Evolutionary conservation across 2,113 vertebrate species (phyloP).

Genomic region (Leucoraja erinaceus): DNA sequence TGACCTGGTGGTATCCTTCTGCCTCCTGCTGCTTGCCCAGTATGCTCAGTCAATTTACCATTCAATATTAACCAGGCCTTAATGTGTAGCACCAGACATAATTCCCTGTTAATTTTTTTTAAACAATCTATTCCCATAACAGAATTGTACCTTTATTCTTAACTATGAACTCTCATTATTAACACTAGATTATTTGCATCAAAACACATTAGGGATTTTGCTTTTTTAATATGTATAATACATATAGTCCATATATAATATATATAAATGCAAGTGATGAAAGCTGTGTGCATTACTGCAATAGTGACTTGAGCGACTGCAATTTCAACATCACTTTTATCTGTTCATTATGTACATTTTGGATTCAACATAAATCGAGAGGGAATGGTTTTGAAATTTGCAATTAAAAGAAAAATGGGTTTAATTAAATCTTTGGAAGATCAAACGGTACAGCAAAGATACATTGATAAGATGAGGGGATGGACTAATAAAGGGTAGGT

Average conservation of each 20-base stretch:
- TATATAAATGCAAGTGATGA: background rate
- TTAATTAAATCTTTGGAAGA: constrained; percentile 9
- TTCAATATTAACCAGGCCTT: too few relatives aligned
- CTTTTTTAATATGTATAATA: background rate
- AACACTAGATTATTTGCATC: background rate
- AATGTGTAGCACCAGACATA: background rate
- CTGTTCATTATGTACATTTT: background rate
- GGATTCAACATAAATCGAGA: background rate
- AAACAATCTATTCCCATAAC: background rate
- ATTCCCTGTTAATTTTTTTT: background rate
- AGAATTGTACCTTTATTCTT: background rate
- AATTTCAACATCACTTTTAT: constrained; percentile 14
- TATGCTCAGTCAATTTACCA: too few relatives aligned
- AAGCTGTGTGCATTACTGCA: background rate
- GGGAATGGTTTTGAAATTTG: background rate
- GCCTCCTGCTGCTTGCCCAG: too few relatives aligned
- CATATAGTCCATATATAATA: too few relatives aligned
- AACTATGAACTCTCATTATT: background rate
- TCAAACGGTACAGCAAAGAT: background rate
- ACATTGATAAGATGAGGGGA: background rate
- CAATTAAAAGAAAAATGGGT: background rate
- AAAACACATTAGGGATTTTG: background rate
- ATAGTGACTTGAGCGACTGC: background rate
- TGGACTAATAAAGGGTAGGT: background rate
- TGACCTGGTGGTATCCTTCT: too few relatives aligned